A percentile compares a stretch with the other conserved stretches of the same genome.
Conservation (phyloP, 2,113 vertebrate species). For the Zosterops lateralis region DNA sequence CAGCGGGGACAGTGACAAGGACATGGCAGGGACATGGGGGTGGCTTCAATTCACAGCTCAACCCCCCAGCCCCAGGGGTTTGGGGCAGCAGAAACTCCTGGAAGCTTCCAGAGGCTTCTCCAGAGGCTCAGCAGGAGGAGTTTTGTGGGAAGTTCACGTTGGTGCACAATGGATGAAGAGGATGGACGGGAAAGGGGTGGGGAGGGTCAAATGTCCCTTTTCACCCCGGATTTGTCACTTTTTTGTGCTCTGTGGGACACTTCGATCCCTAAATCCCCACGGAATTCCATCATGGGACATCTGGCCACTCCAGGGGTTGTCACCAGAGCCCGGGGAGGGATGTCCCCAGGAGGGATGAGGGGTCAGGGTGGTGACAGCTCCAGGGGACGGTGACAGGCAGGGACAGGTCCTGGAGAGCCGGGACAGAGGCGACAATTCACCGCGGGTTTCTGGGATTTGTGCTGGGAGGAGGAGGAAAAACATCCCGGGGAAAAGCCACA, state of each 20-base stretch:
- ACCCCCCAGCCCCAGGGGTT: too few relatives aligned
- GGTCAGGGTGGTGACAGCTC: background rate
- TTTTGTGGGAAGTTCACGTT: too few relatives aligned
- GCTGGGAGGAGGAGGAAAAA: background rate
- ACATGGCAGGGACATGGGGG: too few relatives aligned
- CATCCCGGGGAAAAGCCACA: background rate
- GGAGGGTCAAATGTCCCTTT: background rate
- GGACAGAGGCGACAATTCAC: background rate
- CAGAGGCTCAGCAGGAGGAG: too few relatives aligned
- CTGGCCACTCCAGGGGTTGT: background rate
- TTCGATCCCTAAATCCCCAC: background rate
- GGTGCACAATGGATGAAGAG: too few relatives aligned
- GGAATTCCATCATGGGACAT: accelerated
- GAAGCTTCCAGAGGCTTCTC: too few relatives aligned
- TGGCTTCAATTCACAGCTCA: too few relatives aligned
- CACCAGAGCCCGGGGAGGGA: background rate
- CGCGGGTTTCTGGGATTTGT: background rate
- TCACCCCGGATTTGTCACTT: background rate
- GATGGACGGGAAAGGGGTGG: too few relatives aligned
- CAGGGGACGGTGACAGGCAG: background rate
- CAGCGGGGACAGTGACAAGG: too few relatives aligned
- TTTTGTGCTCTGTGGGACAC: accelerated
- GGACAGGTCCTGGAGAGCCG: accelerated
- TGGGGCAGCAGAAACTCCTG: too few relatives aligned
- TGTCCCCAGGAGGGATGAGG: background rate